Evolutionary conservation across 2,113 vertebrate genomes (phyloP).

Genomic region (Xenopus laevis): DNA sequence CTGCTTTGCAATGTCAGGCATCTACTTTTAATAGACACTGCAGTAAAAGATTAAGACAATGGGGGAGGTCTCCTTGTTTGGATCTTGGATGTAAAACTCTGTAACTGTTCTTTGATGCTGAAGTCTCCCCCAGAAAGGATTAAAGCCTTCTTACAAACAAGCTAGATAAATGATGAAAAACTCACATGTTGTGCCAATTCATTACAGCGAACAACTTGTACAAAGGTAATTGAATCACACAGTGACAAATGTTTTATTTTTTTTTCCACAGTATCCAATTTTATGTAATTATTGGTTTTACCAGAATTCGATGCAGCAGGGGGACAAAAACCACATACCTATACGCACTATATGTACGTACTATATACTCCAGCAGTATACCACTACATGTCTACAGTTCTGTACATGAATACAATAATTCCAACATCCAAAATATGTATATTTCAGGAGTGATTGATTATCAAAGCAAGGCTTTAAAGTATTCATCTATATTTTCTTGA

Average conservation of each 20-base stretch:
- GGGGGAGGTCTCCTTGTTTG: conserved; percentile 26
- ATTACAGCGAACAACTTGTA: conserved; percentile 26
- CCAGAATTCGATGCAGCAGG: background rate
- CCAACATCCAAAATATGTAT: too few species aligned
- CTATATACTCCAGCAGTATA: too few species aligned
- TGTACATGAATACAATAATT: too few species aligned
- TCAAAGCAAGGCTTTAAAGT: too few species aligned
- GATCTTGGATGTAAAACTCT: conserved; percentile 31
- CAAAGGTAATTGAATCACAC: conserved; percentile 33
- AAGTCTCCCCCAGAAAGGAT: conserved; percentile 41
- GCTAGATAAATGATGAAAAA: conserved; percentile 32
- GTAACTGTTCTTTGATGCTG: conserved; percentile 27
- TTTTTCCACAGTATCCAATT: conserved; percentile 15
- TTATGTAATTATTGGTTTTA: conserved; percentile 20
- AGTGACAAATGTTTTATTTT: conserved; percentile 32
- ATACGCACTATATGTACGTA: too few species aligned
- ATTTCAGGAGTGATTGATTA: too few species aligned
- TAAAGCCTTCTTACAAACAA: conserved; percentile 40
- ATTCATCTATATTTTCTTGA: too few species aligned
- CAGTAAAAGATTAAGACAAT: conserved; percentile 29
- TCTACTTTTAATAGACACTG: conserved; percentile 20
- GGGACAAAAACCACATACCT: too few species aligned
- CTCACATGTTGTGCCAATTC: conserved; percentile 34
- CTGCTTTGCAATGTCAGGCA: background rate
- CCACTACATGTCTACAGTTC: too few species aligned